These are phyloP conservation scores for Nebria ingens DNA, from an alignment of 1,140 invertebrate species.

Conservation along the genomic window DNA sequence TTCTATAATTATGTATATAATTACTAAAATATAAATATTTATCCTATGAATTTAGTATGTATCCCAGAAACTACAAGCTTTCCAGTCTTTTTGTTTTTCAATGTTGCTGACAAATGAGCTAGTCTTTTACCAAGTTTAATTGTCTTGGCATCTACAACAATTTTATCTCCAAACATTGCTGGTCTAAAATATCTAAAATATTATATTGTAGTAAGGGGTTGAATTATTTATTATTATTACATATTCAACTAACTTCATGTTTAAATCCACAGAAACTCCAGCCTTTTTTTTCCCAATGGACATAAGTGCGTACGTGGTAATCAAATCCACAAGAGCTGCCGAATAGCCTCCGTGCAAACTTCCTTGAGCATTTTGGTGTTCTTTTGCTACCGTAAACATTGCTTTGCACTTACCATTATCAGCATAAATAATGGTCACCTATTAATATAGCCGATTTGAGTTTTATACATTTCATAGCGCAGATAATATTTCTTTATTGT, in stretches of 20 bases:
- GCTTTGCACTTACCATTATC: slow-evolving; percentile 58
- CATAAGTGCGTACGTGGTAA: slow-evolving; percentile 72
- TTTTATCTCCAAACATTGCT: slow-evolving; percentile 62
- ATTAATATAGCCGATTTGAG: too few relatives aligned
- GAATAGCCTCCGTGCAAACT: slow-evolving; percentile 77
- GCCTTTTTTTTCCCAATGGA: slow-evolving; percentile 47
- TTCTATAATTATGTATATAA: too few relatives aligned
- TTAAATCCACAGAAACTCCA: slow-evolving; percentile 65
- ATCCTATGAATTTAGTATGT: slow-evolving; percentile 72
- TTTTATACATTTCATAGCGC: too few relatives aligned
- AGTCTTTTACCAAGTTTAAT: slow-evolving; percentile 65
- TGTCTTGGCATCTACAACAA: slow-evolving; percentile 68
- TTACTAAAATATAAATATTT: too few relatives aligned
- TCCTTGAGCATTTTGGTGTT: slow-evolving; percentile 66
- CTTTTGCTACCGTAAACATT: slow-evolving; percentile 63
- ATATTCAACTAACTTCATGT: slow-evolving; percentile 49
- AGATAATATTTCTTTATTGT: too few relatives aligned
- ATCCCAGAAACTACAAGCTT: slow-evolving; percentile 62
- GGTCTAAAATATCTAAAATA: slow-evolving; percentile 54
- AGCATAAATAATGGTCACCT: slow-evolving; percentile 60
- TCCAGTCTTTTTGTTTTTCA: slow-evolving; percentile 60
- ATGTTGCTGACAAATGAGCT: slow-evolving; percentile 69
- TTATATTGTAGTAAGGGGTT: slow-evolving; percentile 15
- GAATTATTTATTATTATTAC: neutral
- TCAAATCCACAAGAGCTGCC: slow-evolving; percentile 66